Evolutionary conservation across 2,113 vertebrate genomes (phyloP), one percentile per base, ranked within the genome.

Genomic region (Calyptommatus sinebrachiatus): DNA sequence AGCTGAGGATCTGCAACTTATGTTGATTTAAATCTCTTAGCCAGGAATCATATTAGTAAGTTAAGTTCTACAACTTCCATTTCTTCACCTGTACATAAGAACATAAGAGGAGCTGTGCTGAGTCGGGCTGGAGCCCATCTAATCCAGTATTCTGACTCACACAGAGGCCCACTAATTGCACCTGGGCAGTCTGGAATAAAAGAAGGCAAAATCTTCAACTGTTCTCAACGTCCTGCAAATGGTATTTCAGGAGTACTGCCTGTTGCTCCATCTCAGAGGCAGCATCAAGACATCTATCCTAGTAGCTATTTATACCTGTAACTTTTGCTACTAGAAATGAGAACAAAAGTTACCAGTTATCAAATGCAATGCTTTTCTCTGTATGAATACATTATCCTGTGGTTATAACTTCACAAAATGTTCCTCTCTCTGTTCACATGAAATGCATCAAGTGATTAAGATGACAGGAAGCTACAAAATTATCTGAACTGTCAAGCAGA

Each of bases 311-410:
- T n/a, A n/a, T n/a, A 63, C 89, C 48, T 84, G 81, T 77, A 84
- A 48, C 80, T 86, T 91, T 83, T 90, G 87, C 77, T 63, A 46
- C 81, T 29, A 84, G 93, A 90, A 90, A 85, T 77, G 89, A 69
- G 29, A 87, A 91, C 7, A 53, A 92, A 92, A 92, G 83, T 79
- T 83, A 91, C 89, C 87, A 81, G 70, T 88, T 91, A 89, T 80
- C 85, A 92, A 92, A 92, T 84, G 83, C 90, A 88, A 89, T 89
- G 75, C 50, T 68, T 91, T 57, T 84, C 80, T 57, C 86, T 77
- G 16, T 67, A 87, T 85, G 91, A 94, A 92, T 93, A 94, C 92
- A 90, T 91, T 92, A 92, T 82, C 80, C 74, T 79, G 12, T 20
- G 1, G 85, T 77, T 91, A 84, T 90, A 92, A 88, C 90, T 92